Percentiles rank a stretch among this genome's conserved stretches.
These are phyloP conservation scores for Xiphydria camelus DNA, from an alignment of 2,888 invertebrate genomes.

Conservation along the genomic window DNA sequence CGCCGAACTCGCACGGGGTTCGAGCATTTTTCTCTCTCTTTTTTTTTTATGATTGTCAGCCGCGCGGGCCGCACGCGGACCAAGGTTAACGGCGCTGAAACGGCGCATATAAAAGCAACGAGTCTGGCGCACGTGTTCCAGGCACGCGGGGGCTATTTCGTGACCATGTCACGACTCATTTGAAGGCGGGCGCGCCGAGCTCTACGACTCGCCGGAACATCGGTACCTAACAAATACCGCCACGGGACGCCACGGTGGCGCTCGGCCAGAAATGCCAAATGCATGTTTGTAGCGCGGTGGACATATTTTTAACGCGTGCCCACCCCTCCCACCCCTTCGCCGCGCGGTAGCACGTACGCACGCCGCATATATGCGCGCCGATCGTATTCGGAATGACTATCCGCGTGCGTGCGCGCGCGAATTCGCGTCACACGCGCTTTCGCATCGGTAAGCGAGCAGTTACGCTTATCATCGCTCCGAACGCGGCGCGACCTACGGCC, in stretches of 20 bases:
- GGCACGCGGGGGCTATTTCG: constrained; percentile 15
- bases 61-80: neutral
- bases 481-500: neutral
- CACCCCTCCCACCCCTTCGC: neutral
- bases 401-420: neutral
- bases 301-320: neutral
- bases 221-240: constrained; percentile 1
- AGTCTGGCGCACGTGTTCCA: neutral
- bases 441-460: too few species aligned
- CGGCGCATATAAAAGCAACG: constrained; percentile 11
- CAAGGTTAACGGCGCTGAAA: constrained; percentile 19
- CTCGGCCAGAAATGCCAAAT: constrained; percentile 21
- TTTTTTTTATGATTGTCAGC: neutral
- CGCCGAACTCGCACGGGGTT: too few species aligned
- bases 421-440: neutral
- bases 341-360: neutral
- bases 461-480: neutral
- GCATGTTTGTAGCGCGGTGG: constrained; percentile 1
- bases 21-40: neutral
- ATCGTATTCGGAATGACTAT: too few species aligned
- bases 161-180: constrained; percentile 20
- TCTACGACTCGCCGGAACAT: neutral
- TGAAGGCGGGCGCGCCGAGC: constrained; percentile 1
- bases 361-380: too few species aligned
- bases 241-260: constrained; percentile 15